Base-by-base conservation (phyloP, 2,113 vertebrate genomes). In the Tenrec ecaudatus region DNA sequence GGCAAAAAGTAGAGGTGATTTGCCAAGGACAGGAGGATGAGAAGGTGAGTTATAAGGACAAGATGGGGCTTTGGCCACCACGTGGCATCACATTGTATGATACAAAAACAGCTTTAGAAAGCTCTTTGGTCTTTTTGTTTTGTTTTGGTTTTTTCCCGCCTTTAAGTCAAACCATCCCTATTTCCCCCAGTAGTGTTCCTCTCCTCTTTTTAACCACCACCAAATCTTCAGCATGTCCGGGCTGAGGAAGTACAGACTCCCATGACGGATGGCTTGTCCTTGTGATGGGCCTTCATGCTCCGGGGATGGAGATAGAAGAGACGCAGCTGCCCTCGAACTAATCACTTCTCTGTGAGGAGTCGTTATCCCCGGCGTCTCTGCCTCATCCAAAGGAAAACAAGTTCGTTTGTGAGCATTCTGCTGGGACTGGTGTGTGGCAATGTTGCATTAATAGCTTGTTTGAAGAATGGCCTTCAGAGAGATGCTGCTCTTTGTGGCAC, bases 381-480 rank as follows among this genome's bases (percentile, higher is more conserved):
- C 53, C 38, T 92, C 91, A 93, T 94, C 84, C 94, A 93, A 95
- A 38, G 68, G 66, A 47, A 95, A 81, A 80, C 76, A 75, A 75
- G 92, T 81, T 88, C 47, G 86, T 79, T 53, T 90, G 68, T 53
- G 66, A 83, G 57, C 73, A 87, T 80, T 84, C 95, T 68, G 6
- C 58, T 57, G 86, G 82, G 88, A 86, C 40, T 95, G 66, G 33
- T 84, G 69, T 85, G 66, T 82, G 81, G 40, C 36, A 71, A 71
- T 36, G 64, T 69, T 83, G 60, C 73, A 38, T 90, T 92, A 94
- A 95, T 57, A 27, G 68, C 60, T 53, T 92, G 60, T 95, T 93
- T 97, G 88, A 95, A 95, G 95, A 82, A 79, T 1, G 9, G 64
- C 47, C 82, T 95, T 97, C 88, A 95, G 77, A 96, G 76, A 79